Percentiles rank a stretch among this genome's conserved stretches.
Conservation (phyloP, 2,888 invertebrate genomes). For the Drosophila neotestacea region DNA sequence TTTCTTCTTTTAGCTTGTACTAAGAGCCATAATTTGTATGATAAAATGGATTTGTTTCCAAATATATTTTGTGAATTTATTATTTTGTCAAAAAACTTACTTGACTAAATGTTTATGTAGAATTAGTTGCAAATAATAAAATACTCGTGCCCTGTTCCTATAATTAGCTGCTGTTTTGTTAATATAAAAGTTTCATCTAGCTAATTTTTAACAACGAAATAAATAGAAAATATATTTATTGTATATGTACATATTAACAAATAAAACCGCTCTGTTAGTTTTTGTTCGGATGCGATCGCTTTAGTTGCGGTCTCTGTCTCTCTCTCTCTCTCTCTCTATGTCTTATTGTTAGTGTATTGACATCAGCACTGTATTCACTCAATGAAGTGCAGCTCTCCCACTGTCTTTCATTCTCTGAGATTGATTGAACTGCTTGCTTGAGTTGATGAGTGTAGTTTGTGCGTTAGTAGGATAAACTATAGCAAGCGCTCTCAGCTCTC, state of each 20-base stretch:
- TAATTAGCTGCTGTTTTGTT: too few relatives aligned
- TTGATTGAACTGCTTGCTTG: slow-evolving; percentile 1
- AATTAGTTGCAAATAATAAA: not conserved
- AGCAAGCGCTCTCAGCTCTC: too few relatives aligned
- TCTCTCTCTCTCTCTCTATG: not conserved
- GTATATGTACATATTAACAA: too few relatives aligned
- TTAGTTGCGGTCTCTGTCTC: not conserved
- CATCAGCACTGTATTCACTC: not conserved
- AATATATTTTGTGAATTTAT: too few relatives aligned
- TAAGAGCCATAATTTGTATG: too few relatives aligned
- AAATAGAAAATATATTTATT: not conserved
- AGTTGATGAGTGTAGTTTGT: not conserved
- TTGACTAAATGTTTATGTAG: not conserved
- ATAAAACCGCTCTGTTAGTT: not conserved
- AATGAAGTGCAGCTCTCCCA: not conserved
- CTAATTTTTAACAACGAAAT: too few relatives aligned
- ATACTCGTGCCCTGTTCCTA: not conserved
- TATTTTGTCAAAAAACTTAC: too few relatives aligned
- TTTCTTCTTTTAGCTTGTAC: too few relatives aligned
- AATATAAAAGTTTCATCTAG: too few relatives aligned
- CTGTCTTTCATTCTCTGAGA: not conserved
- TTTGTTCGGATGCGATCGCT: not conserved
- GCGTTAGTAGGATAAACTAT: too few relatives aligned
- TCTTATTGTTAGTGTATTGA: too few relatives aligned
- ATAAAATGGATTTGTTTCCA: too few relatives aligned